Base-by-base conservation (phyloP, 2,888 invertebrate genomes). In the Stenotaenia linearis region DNA sequence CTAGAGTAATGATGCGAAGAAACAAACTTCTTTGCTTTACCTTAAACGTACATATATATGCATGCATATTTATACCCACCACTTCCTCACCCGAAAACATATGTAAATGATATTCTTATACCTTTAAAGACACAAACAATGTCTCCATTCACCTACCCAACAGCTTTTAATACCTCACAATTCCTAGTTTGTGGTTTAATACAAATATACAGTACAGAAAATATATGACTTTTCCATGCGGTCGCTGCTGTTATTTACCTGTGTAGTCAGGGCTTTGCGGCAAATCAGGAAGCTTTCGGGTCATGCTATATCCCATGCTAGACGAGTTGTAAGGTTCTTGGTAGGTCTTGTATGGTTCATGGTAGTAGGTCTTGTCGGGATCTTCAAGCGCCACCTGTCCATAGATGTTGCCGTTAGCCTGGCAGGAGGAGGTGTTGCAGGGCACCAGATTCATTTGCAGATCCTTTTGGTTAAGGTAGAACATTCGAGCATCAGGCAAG, bases 191-290 rank as follows among this genome's bases (percentile, higher is more conserved):
- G n/a, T n/a, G n/a, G n/a, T n/a, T n/a, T n/a, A n/a, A n/a, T n/a
- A n/a, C n/a, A n/a, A n/a, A n/a, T n/a, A n/a, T n/a, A n/a, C n/a
- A n/a, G n/a, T n/a, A n/a, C n/a, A n/a, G n/a, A n/a, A n/a, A n/a
- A n/a, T n/a, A n/a, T n/a, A n/a, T n/a, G n/a, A n/a, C n/a, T n/a
- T 23, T 56, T 56, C 10, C 10, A 21, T 56, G 6, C 4, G 18
- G 56, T 56, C 6, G 4, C 23, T 4, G 4, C 18, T 10, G 6
- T 2, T 69, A 30, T 37, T 45, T 87, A 90, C 90, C 90, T 86
- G 89, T 88, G 84, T 90, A 90, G 85, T 89, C 89, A 80, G 89
- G 89, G 83, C 89, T 88, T 35, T 61, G 75, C 3, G 85, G 85
- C 40, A 85, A 82, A 37, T 85, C 85, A n/a, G 86, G 85, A 30